A percentile compares a stretch with the other conserved stretches of the same genome.
These are phyloP conservation scores for Zaprionus lineosus DNA, from an alignment of 2,888 invertebrate genomes.

Conservation along the genomic window DNA sequence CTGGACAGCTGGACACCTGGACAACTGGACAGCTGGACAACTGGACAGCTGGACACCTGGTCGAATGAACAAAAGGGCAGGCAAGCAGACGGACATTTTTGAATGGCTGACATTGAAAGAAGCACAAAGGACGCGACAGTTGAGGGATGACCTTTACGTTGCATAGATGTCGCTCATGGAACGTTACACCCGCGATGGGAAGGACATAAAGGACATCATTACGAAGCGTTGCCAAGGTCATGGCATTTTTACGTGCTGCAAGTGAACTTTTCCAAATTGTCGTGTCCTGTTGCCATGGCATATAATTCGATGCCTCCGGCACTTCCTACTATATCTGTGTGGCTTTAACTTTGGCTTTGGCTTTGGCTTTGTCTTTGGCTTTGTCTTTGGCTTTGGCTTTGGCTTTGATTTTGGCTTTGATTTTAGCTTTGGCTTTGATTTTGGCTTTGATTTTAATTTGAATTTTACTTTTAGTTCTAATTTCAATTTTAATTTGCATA, in stretches of 20 bases:
- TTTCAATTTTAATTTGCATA: conserved; percentile 53
- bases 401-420: conserved; percentile 27
- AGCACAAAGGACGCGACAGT: conserved; percentile 9
- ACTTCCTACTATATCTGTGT: too few species aligned
- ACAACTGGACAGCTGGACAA: too few species aligned
- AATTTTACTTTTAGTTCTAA: conserved; percentile 34
- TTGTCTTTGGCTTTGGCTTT: conserved; percentile 42
- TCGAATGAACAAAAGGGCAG: too few species aligned
- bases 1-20: too few species aligned
- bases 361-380: conserved; percentile 31
- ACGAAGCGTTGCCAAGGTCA: conserved; percentile 64
- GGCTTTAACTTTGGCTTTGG: conserved; percentile 11
- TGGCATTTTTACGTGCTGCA: conserved; percentile 54
- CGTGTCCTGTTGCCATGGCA: conserved; percentile 23
- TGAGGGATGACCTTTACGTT: conserved; percentile 27
- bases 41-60: too few species aligned
- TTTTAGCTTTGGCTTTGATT: conserved; percentile 29
- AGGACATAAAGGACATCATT: conserved; percentile 59
- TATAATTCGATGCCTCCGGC: conserved; percentile 39
- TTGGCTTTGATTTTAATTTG: conserved; percentile 37
- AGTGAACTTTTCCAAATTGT: conserved; percentile 1
- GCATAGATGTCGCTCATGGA: conserved; percentile 20
- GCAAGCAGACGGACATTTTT: conserved; percentile 7
- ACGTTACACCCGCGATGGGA: too few species aligned
- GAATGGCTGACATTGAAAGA: conserved; percentile 19